These are phyloP conservation scores for Helogale parvula DNA, from an alignment of 2,113 vertebrate genomes.

Conservation along the genomic window DNA sequence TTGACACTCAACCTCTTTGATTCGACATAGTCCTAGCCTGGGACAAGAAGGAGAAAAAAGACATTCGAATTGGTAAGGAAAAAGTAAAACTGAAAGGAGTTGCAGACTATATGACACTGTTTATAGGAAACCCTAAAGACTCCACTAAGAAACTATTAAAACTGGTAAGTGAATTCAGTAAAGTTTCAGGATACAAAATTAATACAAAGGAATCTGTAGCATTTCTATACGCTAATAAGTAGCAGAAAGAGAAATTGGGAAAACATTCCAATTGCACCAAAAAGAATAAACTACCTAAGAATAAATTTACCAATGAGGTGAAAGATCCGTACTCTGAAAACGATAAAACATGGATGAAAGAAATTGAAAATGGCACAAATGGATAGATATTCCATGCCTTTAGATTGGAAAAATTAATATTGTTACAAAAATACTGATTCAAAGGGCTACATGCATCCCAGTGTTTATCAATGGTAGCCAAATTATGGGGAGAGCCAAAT, in stretches of 20 bases:
- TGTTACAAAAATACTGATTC: neutral
- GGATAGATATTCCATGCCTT: neutral
- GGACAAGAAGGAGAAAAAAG: neutral
- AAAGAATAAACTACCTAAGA: neutral
- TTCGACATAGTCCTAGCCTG: neutral
- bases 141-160: neutral
- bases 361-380: neutral
- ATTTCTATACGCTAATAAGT: neutral
- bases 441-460: neutral
- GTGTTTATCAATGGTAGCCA: neutral
- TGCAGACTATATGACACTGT: neutral
- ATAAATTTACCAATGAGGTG: neutral
- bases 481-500: neutral
- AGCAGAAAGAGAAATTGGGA: neutral
- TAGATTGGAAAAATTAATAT: neutral
- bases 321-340: neutral
- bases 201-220: neutral
- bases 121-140: neutral
- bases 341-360: neutral
- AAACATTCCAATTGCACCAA: neutral
- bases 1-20: neutral
- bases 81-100: neutral
- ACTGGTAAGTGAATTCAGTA: neutral
- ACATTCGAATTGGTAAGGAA: neutral
- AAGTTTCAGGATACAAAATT: neutral